Percentiles rank a stretch among this genome's conserved stretches.
These are phyloP conservation scores for Mormyrops attenuatus DNA, from an alignment of 2,797 vertebrate genomes.

Conservation along the genomic window DNA sequence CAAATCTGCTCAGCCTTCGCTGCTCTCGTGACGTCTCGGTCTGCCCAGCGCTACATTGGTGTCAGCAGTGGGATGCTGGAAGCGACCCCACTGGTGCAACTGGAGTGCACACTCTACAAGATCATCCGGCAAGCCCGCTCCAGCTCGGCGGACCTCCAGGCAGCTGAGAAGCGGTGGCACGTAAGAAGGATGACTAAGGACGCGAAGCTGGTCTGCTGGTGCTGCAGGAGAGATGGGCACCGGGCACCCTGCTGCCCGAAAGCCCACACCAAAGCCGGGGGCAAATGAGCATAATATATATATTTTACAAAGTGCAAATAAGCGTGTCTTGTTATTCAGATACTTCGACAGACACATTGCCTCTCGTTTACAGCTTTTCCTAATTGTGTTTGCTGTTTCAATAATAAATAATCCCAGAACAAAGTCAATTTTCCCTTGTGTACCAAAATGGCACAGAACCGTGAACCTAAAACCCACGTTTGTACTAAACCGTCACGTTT, in stretches of 20 bases:
- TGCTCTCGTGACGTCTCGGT: background rate
- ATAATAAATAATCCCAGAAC: background rate
- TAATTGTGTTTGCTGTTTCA: background rate
- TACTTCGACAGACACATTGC: background rate
- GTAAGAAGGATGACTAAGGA: background rate
- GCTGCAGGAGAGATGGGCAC: background rate
- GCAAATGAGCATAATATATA: background rate
- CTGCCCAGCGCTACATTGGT: background rate
- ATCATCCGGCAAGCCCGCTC: background rate
- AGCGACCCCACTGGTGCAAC: no score
- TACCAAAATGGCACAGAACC: background rate
- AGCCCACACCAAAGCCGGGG: background rate
- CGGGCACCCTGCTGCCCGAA: background rate
- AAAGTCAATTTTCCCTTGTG: background rate
- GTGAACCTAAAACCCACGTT: background rate
- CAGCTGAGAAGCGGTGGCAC: background rate
- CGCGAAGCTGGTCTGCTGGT: background rate
- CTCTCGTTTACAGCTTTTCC: background rate
- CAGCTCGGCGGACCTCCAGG: background rate
- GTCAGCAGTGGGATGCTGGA: no score
- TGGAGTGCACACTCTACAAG: background rate
- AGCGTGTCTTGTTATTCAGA: background rate
- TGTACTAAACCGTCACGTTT: background rate
- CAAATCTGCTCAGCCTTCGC: background rate
- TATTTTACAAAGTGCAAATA: background rate